Percentiles rank a stretch among this genome's conserved stretches.
These are phyloP conservation scores for Drosophila hamatofila DNA, from an alignment of 2,888 invertebrate species.

Conservation along the genomic window DNA sequence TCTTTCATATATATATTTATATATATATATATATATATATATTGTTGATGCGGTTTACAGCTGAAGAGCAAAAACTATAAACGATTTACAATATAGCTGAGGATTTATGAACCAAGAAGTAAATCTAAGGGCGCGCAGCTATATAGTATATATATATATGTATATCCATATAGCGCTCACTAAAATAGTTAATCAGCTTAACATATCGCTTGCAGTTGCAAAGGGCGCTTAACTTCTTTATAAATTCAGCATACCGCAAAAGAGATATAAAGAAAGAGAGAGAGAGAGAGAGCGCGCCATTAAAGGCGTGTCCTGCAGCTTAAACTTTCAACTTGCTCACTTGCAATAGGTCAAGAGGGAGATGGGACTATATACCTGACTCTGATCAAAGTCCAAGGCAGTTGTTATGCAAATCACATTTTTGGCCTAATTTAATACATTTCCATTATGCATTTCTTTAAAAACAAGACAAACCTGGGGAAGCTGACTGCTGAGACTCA, in stretches of 20 bases:
- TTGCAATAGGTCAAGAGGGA: neutral
- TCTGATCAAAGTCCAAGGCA: neutral
- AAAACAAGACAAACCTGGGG: neutral
- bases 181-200: constrained; percentile 11
- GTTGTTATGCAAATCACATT: constrained; percentile 50
- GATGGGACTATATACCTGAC: neutral
- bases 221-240: constrained; percentile 15
- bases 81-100: constrained; percentile 52
- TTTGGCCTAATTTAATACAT: constrained; percentile 48
- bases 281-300: neutral
- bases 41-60: constrained; percentile 54
- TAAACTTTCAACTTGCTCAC: neutral
- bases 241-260: too few species aligned
- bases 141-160: too few species aligned
- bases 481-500: neutral
- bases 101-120: constrained; percentile 27
- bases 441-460: constrained; percentile 39
- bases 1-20: constrained; percentile 43
- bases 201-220: constrained; percentile 8
- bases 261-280: neutral
- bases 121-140: neutral
- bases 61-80: constrained; percentile 41
- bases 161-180: neutral
- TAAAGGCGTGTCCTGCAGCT: neutral
- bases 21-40: neutral